These are phyloP conservation scores for Dysidea cf. avara DNA, from an alignment of 37 sponge, comb jelly and placozoan species.

Conservation along the genomic window DNA sequence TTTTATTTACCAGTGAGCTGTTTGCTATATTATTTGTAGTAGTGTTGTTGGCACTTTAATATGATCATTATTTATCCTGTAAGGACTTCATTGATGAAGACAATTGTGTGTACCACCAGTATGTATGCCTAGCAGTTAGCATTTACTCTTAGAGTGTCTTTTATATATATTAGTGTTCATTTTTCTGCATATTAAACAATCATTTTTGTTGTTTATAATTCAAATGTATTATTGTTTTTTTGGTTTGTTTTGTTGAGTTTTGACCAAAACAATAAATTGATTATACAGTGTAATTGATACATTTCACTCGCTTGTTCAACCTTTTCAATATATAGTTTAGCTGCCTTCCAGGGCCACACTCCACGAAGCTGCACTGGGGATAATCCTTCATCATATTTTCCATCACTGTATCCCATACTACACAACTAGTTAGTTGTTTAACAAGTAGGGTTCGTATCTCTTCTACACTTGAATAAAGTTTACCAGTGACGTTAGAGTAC, in stretches of 20 bases:
- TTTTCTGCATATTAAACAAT: not conserved
- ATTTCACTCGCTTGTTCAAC: constrained; percentile 41
- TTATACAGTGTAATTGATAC: too few species aligned
- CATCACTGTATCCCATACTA: constrained; percentile 71
- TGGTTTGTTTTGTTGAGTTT: too few species aligned
- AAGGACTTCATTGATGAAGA: constrained; percentile 1
- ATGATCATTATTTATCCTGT: too few species aligned
- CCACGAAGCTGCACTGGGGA: constrained; percentile 31
- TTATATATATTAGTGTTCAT: not conserved
- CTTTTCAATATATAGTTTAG: constrained; percentile 58
- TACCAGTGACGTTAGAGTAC: constrained; percentile 87
- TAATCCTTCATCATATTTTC: constrained; percentile 38
- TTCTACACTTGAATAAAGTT: constrained; percentile 35
- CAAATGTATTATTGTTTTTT: not conserved
- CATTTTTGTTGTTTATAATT: constrained; percentile 4
- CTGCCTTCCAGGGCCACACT: constrained; percentile 82
- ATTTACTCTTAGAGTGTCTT: constrained; percentile 4
- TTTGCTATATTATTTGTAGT: not conserved
- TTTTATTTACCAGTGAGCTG: not conserved
- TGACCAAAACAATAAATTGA: too few species aligned
- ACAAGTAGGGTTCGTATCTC: constrained; percentile 50
- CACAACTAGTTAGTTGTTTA: constrained; percentile 62
- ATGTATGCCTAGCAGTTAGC: not conserved
- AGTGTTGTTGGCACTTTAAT: constrained; percentile 5
- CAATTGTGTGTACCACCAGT: not conserved